Conservation (phyloP, 2,888 invertebrate genomes). For the Blastobasis lacticolella region DNA sequence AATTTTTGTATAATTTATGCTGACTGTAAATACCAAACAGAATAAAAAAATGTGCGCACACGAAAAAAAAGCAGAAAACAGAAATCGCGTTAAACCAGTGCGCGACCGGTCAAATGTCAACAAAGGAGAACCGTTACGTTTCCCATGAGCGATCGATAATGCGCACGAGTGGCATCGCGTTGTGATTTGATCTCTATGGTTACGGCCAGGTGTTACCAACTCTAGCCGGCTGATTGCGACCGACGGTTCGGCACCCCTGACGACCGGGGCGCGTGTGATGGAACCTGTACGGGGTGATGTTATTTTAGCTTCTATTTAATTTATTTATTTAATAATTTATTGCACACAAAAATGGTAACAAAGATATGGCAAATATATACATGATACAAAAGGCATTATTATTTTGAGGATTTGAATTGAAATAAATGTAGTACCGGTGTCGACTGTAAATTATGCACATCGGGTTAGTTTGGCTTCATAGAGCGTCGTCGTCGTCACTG, state of each 20-base stretch:
- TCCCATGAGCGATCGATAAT: constrained; percentile 37
- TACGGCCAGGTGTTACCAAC: constrained; percentile 61
- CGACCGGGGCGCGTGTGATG: constrained; percentile 21
- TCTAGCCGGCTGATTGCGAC: constrained; percentile 28
- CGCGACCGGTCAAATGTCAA: constrained; percentile 20
- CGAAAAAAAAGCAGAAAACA: background rate
- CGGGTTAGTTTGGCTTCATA: no score
- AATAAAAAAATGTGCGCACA: background rate
- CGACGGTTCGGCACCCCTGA: constrained; percentile 36
- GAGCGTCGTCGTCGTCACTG: no score
- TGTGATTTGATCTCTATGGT: constrained; percentile 71
- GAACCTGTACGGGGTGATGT: constrained; percentile 9
- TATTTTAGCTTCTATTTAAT: background rate
- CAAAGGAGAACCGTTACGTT: constrained; percentile 52
- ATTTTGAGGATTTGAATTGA: no score
- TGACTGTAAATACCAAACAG: no score
- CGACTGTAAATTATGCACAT: no score
- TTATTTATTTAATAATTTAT: no score
- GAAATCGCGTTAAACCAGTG: background rate
- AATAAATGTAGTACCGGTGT: no score
- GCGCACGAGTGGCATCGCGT: constrained; percentile 35
- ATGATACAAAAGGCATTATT: no score
- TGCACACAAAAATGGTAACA: no score
- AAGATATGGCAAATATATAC: no score
- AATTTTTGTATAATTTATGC: no score